Percentiles rank a stretch among this genome's conserved stretches.
Conservation (phyloP, 2,113 vertebrate species). For the Cyanoderma ruficeps region DNA sequence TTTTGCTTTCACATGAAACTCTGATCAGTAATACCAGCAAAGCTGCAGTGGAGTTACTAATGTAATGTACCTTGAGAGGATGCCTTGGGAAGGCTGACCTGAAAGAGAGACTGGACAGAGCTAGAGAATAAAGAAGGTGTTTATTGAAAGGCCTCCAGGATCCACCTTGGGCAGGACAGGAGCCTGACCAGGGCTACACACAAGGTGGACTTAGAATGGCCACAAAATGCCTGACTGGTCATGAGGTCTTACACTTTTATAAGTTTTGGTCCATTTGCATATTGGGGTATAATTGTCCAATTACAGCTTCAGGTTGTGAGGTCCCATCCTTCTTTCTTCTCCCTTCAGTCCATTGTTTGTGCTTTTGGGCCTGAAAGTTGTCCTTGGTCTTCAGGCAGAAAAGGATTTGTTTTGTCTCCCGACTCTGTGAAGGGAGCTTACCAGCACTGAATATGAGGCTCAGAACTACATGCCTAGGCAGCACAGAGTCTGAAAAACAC, state of each 20-base stretch:
- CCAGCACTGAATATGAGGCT: not conserved
- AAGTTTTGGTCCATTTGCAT: not conserved
- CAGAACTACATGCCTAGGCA: not conserved
- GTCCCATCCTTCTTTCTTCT: not conserved
- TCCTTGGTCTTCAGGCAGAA: not conserved
- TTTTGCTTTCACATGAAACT: not conserved
- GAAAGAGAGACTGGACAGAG: not conserved
- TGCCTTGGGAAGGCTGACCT: not conserved
- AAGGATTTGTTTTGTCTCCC: not conserved
- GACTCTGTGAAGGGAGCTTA: not conserved
- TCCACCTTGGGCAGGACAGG: not conserved
- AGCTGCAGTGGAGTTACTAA: not conserved
- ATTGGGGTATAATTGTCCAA: not conserved
- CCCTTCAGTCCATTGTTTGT: not conserved
- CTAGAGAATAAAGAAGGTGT: not conserved
- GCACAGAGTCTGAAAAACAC: not conserved
- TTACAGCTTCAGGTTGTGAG: not conserved
- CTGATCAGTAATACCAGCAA: not conserved
- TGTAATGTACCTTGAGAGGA: fast-evolving
- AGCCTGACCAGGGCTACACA: not conserved
- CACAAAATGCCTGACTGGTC: not conserved
- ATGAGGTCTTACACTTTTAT: not conserved
- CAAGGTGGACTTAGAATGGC: not conserved
- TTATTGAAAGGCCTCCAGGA: not conserved
- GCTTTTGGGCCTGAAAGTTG: not conserved